phyloP scores from a whole-genome alignment of 2,797 vertebrate species.

The Xerus rutilus region DNA sequence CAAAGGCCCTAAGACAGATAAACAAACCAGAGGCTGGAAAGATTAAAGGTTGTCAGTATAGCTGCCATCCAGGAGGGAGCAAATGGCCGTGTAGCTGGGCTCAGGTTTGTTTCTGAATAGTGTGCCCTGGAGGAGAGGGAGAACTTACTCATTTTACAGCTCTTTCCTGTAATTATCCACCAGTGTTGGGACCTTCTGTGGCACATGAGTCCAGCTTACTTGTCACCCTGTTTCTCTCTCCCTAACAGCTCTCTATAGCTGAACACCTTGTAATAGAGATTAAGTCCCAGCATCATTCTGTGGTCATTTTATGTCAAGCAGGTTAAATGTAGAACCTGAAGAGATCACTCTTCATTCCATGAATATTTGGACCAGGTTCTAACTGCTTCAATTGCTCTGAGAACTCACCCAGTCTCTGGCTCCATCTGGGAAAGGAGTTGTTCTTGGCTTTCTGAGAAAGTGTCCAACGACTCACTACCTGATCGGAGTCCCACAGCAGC shows the following conservation, averaged over 20 bases:
- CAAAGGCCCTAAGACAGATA: background rate
- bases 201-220: background rate
- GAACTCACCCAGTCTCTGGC: background rate
- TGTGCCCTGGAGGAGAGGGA: background rate
- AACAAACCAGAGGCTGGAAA: background rate
- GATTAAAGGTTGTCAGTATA: background rate
- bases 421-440: background rate
- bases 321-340: background rate
- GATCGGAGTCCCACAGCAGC: constrained; percentile 17
- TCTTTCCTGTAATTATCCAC: constrained; percentile 67
- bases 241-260: background rate
- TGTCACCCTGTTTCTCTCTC: background rate
- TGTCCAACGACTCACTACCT: background rate
- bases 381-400: background rate
- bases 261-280: background rate
- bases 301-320: background rate
- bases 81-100: background rate
- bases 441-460: background rate
- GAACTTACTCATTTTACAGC: constrained; percentile 31
- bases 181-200: background rate
- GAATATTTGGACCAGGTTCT: background rate
- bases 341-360: background rate
- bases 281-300: accelerated
- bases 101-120: background rate
- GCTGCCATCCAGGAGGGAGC: background rate